Percentiles rank a stretch among this genome's conserved stretches.
Conservation (phyloP, 2,888 invertebrate species). For the Taphrorychus bicolor region DNA sequence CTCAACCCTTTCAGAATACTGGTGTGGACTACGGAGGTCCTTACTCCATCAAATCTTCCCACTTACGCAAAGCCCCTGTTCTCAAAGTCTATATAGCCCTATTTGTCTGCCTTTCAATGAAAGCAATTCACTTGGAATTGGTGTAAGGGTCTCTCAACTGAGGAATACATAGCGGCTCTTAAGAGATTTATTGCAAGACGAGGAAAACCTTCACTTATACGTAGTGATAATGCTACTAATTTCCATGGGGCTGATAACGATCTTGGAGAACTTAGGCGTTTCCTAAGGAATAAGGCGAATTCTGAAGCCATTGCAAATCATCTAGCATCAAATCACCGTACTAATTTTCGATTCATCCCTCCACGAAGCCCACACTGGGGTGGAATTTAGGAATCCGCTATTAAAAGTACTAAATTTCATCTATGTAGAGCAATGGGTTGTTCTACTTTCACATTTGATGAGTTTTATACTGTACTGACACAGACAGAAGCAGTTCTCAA, state of each 20-base stretch:
- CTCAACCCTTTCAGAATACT: slow-evolving; percentile 6
- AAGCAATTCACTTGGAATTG: slow-evolving; percentile 22
- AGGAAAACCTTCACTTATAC: slow-evolving; percentile 16
- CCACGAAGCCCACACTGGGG: slow-evolving; percentile 40
- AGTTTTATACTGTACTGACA: slow-evolving; percentile 46
- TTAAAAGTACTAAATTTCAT: slow-evolving; percentile 50
- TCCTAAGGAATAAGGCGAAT: slow-evolving; percentile 1
- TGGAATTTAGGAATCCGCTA: slow-evolving; percentile 52
- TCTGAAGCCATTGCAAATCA: background rate
- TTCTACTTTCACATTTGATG: slow-evolving; percentile 46
- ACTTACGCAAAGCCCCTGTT: slow-evolving; percentile 27
- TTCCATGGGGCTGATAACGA: slow-evolving; percentile 20
- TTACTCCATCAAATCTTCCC: slow-evolving; percentile 34
- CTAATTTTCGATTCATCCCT: slow-evolving; percentile 20
- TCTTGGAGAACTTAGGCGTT: slow-evolving; percentile 14
- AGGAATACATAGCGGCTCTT: slow-evolving; percentile 14
- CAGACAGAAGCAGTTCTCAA: slow-evolving; percentile 51
- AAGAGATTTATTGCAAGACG: slow-evolving; percentile 24
- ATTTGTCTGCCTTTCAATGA: slow-evolving; percentile 15
- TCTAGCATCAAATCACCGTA: slow-evolving; percentile 4
- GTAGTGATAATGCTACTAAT: slow-evolving; percentile 20
- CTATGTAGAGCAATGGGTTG: slow-evolving; percentile 44
- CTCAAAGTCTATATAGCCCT: slow-evolving; percentile 22
- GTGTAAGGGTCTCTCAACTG: slow-evolving; percentile 16
- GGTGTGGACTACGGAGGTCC: slow-evolving; percentile 44